Evolutionary conservation across 2,113 vertebrate species (phyloP), one percentile per base, ranked within the genome.

Genomic region (Mustela nigripes): DNA sequence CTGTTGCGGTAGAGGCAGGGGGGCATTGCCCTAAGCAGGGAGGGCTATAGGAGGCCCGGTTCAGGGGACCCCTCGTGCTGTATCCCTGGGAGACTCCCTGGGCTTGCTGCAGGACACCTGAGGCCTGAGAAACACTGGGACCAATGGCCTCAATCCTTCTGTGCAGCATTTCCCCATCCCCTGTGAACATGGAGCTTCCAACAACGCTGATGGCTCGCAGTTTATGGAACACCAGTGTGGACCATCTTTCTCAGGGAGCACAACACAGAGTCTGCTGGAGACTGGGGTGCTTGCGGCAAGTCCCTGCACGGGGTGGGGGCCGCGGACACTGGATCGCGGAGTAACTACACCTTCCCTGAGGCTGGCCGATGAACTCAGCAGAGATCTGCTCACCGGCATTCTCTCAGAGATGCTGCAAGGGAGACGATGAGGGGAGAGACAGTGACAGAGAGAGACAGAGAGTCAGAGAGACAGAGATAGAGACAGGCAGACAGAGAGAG

Each of bases 51-150:
- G 28, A 36, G 58, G 50, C 22, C 3, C 11, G 0, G 22, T 5
- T 7, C 39, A 15, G 50, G 28, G 9, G 16, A 36, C 0, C 0
- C 78, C 28, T 62, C 2, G 4, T 22, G 14, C 60, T 5, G 2
- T 26, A 11, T 56, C 33, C 39, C 26, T 33, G 82, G 8, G 10
- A 36, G 48, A 15, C 33, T 76, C 33, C 5, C 26, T 12, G 1
- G 74, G 62, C 39, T 31, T 0, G 1, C 58, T 22, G 0, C 0
- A 0, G 36, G 0, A 5, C 50, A 7, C 12, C 19, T 6, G 1
- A 39, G 33, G 11, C 11, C 85, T 1, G 33, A 62, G 63, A 33
- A 50, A 4, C 48, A 22, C 22, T 22, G 36, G 18, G 15, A 16
- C n/a, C 12, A 16, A 5, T 1, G 11, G 7, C 19, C 24, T 22